phyloP scores from a whole-genome alignment of 1,140 invertebrate species.

The Meloidogyne hapla region DNA sequence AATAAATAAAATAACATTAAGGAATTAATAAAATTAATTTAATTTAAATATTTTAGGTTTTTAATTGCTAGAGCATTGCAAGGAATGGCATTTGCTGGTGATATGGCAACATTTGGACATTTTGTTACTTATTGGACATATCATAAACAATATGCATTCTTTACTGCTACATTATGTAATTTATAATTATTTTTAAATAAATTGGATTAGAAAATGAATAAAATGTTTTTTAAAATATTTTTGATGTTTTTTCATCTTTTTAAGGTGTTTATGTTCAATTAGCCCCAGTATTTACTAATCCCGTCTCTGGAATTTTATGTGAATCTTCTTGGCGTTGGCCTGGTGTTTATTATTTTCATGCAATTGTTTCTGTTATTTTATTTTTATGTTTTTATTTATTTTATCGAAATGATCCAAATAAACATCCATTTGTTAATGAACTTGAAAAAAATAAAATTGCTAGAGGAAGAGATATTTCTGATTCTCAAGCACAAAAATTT shows the following conservation, averaged over 20 bases:
- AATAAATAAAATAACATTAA: slow-evolving; percentile 31
- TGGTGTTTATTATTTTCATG: slow-evolving; percentile 47
- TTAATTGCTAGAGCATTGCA: slow-evolving; percentile 28
- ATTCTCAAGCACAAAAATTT: slow-evolving; percentile 29
- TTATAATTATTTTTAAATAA: too few species aligned
- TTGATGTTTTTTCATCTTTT: too few species aligned
- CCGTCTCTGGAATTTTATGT: slow-evolving; percentile 38
- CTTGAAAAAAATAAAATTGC: slow-evolving; percentile 38
- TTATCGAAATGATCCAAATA: slow-evolving; percentile 43
- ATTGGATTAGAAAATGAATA: too few species aligned
- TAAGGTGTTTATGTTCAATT: slow-evolving; percentile 34
- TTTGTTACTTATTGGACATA: slow-evolving; percentile 41
- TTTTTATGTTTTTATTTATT: slow-evolving; percentile 37
- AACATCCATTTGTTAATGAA: slow-evolving; percentile 36
- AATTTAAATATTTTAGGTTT: slow-evolving; percentile 16
- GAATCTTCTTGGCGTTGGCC: slow-evolving; percentile 45
- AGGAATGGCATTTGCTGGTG: slow-evolving; percentile 40
- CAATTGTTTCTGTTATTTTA: slow-evolving; percentile 29
- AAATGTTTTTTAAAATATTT: too few species aligned
- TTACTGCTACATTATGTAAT: slow-evolving; percentile 35
- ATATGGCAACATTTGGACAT: slow-evolving; percentile 42
- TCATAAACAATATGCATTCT: slow-evolving; percentile 39
- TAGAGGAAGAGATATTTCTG: slow-evolving; percentile 23
- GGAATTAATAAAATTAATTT: neutral
- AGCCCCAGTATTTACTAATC: slow-evolving; percentile 39